Conservation (phyloP, 2,797 vertebrate genomes). For the Falco rusticolus region DNA sequence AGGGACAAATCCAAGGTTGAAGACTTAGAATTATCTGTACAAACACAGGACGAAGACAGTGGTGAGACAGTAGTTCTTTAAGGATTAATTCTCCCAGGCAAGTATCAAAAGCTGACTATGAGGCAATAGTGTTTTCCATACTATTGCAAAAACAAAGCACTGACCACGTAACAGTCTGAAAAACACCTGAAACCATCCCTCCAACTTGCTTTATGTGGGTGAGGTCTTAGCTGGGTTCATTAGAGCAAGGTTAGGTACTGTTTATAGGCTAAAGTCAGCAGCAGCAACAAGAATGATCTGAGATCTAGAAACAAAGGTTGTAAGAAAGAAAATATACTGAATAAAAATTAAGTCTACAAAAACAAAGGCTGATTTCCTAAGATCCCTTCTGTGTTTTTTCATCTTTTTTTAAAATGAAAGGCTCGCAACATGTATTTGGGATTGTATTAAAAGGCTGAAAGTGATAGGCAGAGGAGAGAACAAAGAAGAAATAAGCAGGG, state of each 20-base stretch:
- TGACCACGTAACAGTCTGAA: not conserved
- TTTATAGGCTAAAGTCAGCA: not conserved
- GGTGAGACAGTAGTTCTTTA: not conserved
- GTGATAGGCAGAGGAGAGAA: not conserved
- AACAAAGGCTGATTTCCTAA: not conserved
- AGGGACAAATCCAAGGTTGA: not conserved
- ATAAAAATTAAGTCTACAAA: not conserved
- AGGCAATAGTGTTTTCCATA: not conserved
- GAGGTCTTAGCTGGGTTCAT: not conserved
- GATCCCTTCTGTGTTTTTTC: not conserved
- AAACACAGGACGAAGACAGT: not conserved
- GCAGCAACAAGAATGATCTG: not conserved
- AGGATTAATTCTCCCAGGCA: not conserved
- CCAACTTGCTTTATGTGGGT: not conserved
- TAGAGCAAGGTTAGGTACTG: not conserved
- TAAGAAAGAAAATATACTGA: not conserved
- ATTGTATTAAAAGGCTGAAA: not conserved
- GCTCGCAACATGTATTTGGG: not conserved
- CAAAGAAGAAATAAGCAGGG: not conserved
- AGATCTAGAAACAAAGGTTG: not conserved
- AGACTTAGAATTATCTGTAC: not conserved
- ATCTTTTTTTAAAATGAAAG: not conserved
- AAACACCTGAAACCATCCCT: not conserved
- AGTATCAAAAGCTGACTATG: not conserved
- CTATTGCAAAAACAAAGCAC: not conserved